Base-by-base conservation (phyloP, 2,888 invertebrate genomes). In the Cataglyphis cursor region DNA sequence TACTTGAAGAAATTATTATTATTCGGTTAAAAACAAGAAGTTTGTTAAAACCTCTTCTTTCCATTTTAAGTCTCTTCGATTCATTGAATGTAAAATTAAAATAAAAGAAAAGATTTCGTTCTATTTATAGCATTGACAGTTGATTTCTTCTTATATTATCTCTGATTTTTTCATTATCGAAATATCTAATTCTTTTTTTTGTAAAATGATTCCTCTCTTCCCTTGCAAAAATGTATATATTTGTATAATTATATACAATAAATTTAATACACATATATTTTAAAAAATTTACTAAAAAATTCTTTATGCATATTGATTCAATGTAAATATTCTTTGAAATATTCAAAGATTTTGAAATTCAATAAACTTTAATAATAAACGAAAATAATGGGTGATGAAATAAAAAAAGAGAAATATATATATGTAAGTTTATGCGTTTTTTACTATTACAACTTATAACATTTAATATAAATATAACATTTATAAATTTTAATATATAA, bases 401-500 rank as follows among this genome's bases (percentile, higher is more conserved):
- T 24, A 18, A 57, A 57, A 51, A 3, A 10, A 51, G n/a, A n/a
- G 48, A 51, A 8, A n/a, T 6, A 48, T 31, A 31, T 31, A 3
- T 31, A 31, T 31, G 6, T 31, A n/a, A 8, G 48, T 51, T 8
- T 2, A 51, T 51, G 18, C 6, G n/a, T 51, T 12, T 66, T 66
- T 24, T 31, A 51, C 18, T 51, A 48, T 35, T 70, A 72, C 15
- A 54, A 31, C 3, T 70, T 2, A 8, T 24, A 24, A 24, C 24
- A 24, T 1, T 24, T 24, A 24, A 24, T 4, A 8, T 38, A 72
- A 72, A 72, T 72, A n/a, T 24, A 72, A 5, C 12, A 57, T 57
- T 70, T 54, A 21, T 12, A 38, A 57, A 72, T 57, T 24, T 72
- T 72, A 38, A 57, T 54, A 4, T 5, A 70, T 1, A 54, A 57